Percentiles rank a stretch among this genome's conserved stretches.
Evolutionary conservation across 2,888 invertebrate species (phyloP).

Genomic region (Drosophila algonquin): DNA sequence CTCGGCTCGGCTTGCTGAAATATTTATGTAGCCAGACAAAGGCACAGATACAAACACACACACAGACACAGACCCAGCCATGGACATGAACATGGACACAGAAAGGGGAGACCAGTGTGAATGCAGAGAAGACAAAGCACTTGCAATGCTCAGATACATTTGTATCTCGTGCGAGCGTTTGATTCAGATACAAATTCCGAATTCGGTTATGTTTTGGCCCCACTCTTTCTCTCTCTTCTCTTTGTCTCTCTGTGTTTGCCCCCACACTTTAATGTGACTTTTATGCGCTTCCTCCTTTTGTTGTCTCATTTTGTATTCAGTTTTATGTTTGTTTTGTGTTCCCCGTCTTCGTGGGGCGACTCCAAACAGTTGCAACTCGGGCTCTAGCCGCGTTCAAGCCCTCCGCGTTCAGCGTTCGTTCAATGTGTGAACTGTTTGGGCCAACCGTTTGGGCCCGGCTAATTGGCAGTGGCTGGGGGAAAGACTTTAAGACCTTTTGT

Average conservation of each 20-base stretch:
- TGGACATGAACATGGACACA: background rate
- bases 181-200: conserved; percentile 24
- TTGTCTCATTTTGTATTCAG: conserved; percentile 76
- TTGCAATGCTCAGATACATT: conserved; percentile 38
- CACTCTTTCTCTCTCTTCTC: conserved; percentile 11
- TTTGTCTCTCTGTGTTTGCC: conserved; percentile 8
- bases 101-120: conserved; percentile 3
- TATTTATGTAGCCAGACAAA: conserved; percentile 57
- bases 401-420: conserved; percentile 8
- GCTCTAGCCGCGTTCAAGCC: conserved; percentile 6
- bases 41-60: conserved; percentile 16
- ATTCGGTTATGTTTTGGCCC: conserved; percentile 33
- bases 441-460: conserved; percentile 44
- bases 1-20: conserved; percentile 32
- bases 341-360: conserved; percentile 30
- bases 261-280: conserved; percentile 75
- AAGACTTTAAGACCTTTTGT: conserved; percentile 28
- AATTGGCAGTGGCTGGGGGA: conserved; percentile 48
- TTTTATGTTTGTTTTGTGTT: conserved; percentile 57
- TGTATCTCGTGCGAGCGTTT: conserved; percentile 44
- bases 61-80: conserved; percentile 1
- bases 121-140: conserved; percentile 38
- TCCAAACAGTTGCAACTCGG: conserved; percentile 44
- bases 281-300: conserved; percentile 72
- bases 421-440: background rate